phyloP scores from a whole-genome alignment of 2,797 vertebrate species.

The Danio albolineatus region DNA sequence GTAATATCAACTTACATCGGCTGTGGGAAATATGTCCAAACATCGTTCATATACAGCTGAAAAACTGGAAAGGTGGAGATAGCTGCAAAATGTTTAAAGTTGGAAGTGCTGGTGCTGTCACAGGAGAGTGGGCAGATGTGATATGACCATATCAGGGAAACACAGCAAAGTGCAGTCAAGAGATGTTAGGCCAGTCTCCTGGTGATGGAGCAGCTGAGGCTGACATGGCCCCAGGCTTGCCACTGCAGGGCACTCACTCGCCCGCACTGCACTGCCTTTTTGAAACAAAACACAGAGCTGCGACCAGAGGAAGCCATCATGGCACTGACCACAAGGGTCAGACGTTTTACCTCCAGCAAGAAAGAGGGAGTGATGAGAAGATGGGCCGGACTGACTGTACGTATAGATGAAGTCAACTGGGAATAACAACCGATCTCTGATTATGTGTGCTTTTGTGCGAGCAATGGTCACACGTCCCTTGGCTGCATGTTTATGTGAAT shows the following conservation, averaged over 20 bases:
- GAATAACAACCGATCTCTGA: conserved; percentile 77
- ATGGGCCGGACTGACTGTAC: conserved; percentile 62
- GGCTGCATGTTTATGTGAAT: conserved; percentile 8
- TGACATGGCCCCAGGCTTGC: conserved; percentile 87
- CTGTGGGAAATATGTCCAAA: conserved; percentile 87
- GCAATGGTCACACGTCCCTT: conserved; percentile 71
- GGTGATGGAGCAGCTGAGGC: conserved; percentile 93
- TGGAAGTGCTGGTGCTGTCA: conserved; percentile 74
- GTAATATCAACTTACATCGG: conserved; percentile 85
- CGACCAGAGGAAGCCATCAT: conserved; percentile 73
- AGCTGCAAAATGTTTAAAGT: conserved; percentile 51
- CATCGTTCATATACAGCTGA: conserved; percentile 77
- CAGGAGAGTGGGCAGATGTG: conserved; percentile 90
- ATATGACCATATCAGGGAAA: conserved; percentile 94
- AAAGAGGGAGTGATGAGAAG: conserved; percentile 46
- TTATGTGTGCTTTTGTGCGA: conserved; percentile 69
- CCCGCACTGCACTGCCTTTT: conserved; percentile 90
- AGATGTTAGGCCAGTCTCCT: conserved; percentile 89
- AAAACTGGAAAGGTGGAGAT: conserved; percentile 60
- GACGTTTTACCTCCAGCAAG: conserved; percentile 72
- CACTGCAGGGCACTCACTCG: conserved; percentile 86
- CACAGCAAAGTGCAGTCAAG: conserved; percentile 97
- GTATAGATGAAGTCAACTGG: conserved; percentile 77
- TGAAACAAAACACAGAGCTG: conserved; percentile 84
- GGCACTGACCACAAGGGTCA: conserved; percentile 71